Conservation (phyloP, 2,113 vertebrate species). For the Aleadryas rufinucha region DNA sequence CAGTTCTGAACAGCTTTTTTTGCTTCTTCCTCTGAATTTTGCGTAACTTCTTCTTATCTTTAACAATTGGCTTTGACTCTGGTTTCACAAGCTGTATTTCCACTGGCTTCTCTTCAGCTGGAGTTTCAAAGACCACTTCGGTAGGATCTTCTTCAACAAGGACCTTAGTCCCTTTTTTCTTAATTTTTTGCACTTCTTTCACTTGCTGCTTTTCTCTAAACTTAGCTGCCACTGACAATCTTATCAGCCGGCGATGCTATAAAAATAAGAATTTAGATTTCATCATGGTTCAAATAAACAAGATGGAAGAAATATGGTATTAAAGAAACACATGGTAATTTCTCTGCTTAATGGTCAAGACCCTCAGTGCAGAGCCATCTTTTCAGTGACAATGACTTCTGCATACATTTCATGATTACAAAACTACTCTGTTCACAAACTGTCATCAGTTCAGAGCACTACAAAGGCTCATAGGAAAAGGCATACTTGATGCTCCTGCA, state of each 20-base stretch:
- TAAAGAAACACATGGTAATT: background rate
- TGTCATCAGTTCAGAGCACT: background rate
- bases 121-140: conserved; percentile 84
- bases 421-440: background rate
- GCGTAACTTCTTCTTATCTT: conserved; percentile 81
- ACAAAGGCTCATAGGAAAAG: background rate
- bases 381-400: background rate
- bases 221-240: conserved; percentile 81
- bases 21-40: conserved; percentile 84
- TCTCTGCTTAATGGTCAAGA: background rate
- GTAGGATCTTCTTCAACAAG: conserved; percentile 81
- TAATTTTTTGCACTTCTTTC: conserved; percentile 84
- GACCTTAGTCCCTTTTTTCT: conserved; percentile 74
- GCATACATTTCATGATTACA: background rate
- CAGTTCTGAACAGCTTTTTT: conserved; percentile 58
- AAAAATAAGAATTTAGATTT: background rate
- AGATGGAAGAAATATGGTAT: background rate
- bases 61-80: conserved; percentile 71
- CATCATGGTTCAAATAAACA: background rate
- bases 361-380: background rate
- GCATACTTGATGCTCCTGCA: background rate
- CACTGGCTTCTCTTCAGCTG: conserved; percentile 79
- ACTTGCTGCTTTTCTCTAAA: conserved; percentile 88
- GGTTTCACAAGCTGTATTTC: conserved; percentile 80
- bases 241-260: conserved; percentile 84